A percentile compares a stretch with the other conserved stretches of the same genome.
phyloP scores from a whole-genome alignment of 2,113 vertebrate genomes.

The Boulengeromyrus knoepffleri region DNA sequence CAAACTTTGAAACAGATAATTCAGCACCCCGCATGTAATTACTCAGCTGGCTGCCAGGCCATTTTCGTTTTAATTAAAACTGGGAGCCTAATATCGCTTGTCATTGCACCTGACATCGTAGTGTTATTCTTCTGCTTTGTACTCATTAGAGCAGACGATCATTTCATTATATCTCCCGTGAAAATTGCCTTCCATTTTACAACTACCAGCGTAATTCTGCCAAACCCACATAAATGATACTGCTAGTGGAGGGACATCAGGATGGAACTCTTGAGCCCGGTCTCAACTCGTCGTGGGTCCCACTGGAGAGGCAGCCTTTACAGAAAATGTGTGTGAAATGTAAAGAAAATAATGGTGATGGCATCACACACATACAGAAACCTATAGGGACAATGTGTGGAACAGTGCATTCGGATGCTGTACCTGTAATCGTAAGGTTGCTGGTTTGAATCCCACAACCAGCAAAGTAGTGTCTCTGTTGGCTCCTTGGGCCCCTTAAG shows the following conservation, averaged over 20 bases:
- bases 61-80: constrained; percentile 28
- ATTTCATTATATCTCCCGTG: constrained; percentile 13
- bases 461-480: background rate
- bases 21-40: constrained; percentile 18
- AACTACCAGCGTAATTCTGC: background rate
- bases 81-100: constrained; percentile 25
- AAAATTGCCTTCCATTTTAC: constrained; percentile 1
- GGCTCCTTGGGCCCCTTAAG: background rate
- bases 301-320: background rate
- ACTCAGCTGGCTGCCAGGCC: constrained; percentile 23
- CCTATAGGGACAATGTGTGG: background rate
- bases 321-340: background rate
- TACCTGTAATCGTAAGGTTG: background rate
- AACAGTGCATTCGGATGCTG: background rate
- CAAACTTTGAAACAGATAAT: constrained; percentile 20
- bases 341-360: background rate
- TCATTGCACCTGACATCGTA: constrained; percentile 18
- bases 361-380: background rate
- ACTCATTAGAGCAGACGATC: constrained; percentile 9
- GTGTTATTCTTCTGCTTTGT: background rate
- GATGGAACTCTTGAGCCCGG: background rate
- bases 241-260: background rate
- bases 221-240: background rate
- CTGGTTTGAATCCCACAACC: background rate
- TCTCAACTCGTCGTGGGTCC: background rate